Conservation (phyloP, 2,113 vertebrate species). For the Lophotis ruficrista region DNA sequence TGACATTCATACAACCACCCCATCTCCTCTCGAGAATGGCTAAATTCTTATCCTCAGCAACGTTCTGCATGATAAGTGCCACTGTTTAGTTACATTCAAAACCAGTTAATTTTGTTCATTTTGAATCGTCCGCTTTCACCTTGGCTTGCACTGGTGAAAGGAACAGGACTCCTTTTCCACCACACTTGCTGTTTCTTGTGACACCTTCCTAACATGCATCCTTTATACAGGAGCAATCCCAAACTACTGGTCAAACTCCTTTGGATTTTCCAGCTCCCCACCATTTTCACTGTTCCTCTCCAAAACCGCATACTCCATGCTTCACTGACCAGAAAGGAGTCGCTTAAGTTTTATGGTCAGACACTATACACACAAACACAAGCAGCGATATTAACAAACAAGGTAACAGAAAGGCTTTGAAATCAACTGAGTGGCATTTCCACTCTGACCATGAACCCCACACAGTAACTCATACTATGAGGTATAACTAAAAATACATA, state of each 20-base stretch:
- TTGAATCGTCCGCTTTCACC: background rate
- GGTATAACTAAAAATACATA: background rate
- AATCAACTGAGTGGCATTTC: background rate
- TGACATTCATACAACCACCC: background rate
- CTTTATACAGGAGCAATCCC: background rate
- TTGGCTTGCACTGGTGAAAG: background rate
- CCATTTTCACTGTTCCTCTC: background rate
- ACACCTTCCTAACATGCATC: background rate
- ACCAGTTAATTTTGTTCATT: background rate
- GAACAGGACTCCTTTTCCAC: background rate
- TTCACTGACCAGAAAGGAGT: background rate
- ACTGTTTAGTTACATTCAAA: background rate
- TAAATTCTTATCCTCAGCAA: background rate
- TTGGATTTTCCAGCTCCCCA: background rate
- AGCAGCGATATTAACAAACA: background rate
- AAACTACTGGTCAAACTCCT: background rate
- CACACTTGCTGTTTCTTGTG: background rate
- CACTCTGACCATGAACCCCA: background rate
- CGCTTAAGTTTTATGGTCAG: background rate
- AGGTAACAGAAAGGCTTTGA: background rate
- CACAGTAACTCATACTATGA: background rate
- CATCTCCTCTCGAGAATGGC: background rate
- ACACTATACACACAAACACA: background rate
- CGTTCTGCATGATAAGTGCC: background rate
- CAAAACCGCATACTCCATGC: background rate